These are phyloP conservation scores for Galaxea fascicularis DNA, from an alignment of 92 coral and sea anemone genomes.

Conservation along the genomic window DNA sequence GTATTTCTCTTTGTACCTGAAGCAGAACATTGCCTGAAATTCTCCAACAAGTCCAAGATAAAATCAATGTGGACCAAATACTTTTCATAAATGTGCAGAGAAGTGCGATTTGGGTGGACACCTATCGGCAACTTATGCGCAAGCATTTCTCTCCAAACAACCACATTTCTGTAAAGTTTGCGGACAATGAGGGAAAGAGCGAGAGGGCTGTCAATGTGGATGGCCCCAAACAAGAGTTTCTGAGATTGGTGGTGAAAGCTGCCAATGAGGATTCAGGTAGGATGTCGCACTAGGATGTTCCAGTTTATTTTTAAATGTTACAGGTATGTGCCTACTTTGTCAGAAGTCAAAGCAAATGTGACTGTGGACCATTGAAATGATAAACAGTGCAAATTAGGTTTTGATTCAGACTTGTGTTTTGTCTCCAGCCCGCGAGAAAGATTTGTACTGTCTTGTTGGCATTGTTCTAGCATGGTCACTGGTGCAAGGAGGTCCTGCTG, in stretches of 20 bases:
- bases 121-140: slow-evolving; percentile 47
- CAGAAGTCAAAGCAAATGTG: neutral
- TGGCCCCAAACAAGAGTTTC: slow-evolving; percentile 60
- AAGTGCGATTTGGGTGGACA: slow-evolving; percentile 51
- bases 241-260: slow-evolving; percentile 55
- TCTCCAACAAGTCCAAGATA: neutral
- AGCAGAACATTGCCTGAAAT: too few relatives aligned
- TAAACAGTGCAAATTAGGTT: slow-evolving; percentile 4
- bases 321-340: slow-evolving; percentile 30
- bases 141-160: slow-evolving; percentile 42
- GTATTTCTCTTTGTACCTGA: too few relatives aligned
- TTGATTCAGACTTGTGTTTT: neutral
- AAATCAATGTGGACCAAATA: neutral
- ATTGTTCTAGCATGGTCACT: slow-evolving; percentile 47
- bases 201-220: slow-evolving; percentile 65
- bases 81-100: slow-evolving; percentile 45
- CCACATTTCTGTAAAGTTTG: slow-evolving; percentile 53
- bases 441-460: slow-evolving; percentile 54
- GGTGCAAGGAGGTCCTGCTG: slow-evolving; percentile 62
- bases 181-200: slow-evolving; percentile 50
- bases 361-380: neutral
- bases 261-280: slow-evolving; percentile 59
- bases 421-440: slow-evolving; percentile 50
- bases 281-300: slow-evolving; percentile 31
- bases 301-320: slow-evolving; percentile 50